A percentile compares a stretch with the other conserved stretches of the same genome.
Conservation (phyloP, 2,113 vertebrate genomes). For the Pelusios castaneus region DNA sequence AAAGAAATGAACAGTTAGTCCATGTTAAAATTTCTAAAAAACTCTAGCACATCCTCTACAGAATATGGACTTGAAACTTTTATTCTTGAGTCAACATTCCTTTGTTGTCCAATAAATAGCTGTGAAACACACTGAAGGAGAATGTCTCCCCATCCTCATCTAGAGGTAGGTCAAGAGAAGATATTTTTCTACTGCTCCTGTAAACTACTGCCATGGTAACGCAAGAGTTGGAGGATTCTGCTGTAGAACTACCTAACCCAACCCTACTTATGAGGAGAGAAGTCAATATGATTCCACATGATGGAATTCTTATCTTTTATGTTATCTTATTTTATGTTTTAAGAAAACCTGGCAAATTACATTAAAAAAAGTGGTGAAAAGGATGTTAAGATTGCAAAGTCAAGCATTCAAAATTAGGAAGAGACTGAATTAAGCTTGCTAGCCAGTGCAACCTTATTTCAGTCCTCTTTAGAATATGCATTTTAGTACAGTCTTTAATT, state of each 20-base stretch:
- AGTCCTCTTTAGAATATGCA: background rate
- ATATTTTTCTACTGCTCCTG: background rate
- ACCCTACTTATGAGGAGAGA: conserved; percentile 4
- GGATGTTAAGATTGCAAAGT: conserved; percentile 58
- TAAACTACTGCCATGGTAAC: background rate
- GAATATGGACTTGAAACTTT: background rate
- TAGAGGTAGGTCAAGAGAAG: conserved; percentile 2
- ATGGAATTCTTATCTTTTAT: background rate
- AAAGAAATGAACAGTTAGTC: background rate
- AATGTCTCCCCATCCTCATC: background rate
- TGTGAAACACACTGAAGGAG: background rate
- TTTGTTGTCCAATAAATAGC: background rate
- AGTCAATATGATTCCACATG: conserved; percentile 42
- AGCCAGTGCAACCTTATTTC: conserved; percentile 66
- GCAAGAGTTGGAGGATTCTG: background rate
- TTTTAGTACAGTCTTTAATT: conserved; percentile 4
- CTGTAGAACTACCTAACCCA: background rate
- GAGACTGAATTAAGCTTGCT: conserved; percentile 54
- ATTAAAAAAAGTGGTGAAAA: conserved; percentile 30
- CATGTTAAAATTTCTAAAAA: background rate
- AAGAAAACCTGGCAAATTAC: conserved; percentile 13
- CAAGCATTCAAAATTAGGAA: conserved; percentile 58
- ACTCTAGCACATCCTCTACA: background rate
- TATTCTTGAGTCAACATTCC: background rate
- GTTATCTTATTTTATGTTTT: background rate